Evolutionary conservation across 1,140 invertebrate genomes (phyloP), one percentile per base, ranked within the genome.

Genomic region (Onthophagus taurus): DNA sequence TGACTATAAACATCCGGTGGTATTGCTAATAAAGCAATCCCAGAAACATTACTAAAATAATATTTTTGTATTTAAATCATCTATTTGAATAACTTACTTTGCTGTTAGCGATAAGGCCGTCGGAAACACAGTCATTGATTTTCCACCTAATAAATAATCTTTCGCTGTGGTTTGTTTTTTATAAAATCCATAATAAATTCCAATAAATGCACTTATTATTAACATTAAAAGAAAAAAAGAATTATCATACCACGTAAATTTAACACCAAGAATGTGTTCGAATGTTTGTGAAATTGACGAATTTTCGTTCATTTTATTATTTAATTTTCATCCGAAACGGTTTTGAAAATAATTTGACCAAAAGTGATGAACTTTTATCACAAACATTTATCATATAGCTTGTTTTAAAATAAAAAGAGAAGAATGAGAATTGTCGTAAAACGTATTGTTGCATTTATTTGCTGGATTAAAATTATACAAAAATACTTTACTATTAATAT

Each of bases 11-110:
- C 77, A 54, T 89, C 85, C 29, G 61, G 37, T 29, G 66, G 63
- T 0, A 81, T 74, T 4, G 83, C 83, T 1, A 89, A 67, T 4
- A 89, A 57, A 0, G 83, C 82, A 20, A 88, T 80, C 23, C 83
- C 83, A n/a, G 84, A 87, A 55, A 86, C 68, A 52, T 83, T 83
- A 57, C 81, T 85, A 13, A 36, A 43, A 58, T 59, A 64, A 47
- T 42, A 35, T 26, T 26, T 26, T 26, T n/a, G n/a, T 26, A 26
- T 26, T 26, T n/a, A n/a, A n/a, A n/a, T n/a, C n/a, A n/a, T n/a
- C n/a, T n/a, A n/a, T n/a, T n/a, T n/a, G n/a, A n/a, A n/a, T n/a
- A 19, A 48, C 26, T 53, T 52, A 66, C 65, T 63, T 71, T 23
- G 78, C 74, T 38, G 75, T 64, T 16, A 78, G 49, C 0, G 74